Percentiles rank a stretch among this genome's conserved stretches.
Evolutionary conservation across 1,140 invertebrate genomes (phyloP).

Genomic region (Carcinoscorpius rotundicauda): DNA sequence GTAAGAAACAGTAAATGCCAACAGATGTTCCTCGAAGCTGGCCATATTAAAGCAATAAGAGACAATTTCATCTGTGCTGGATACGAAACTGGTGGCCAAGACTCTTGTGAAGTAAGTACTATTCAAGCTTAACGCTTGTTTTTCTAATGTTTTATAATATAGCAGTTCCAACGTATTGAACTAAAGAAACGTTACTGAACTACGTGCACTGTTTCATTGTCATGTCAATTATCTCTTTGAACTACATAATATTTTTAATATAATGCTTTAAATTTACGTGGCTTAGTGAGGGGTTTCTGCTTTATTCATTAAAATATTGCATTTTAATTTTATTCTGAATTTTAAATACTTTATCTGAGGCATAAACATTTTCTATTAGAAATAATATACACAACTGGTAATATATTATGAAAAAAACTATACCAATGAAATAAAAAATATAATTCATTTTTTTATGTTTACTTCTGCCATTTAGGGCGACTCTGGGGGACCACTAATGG

Average conservation of each 20-base stretch:
- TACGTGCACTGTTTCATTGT: not conserved
- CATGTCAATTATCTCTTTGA: not conserved
- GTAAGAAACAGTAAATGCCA: constrained; percentile 83
- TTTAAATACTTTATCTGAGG: not conserved
- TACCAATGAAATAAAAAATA: no score
- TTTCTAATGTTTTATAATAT: constrained; percentile 35
- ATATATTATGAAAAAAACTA: not conserved
- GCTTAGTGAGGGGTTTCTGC: not conserved
- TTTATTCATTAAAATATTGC: not conserved
- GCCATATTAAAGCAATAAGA: constrained; percentile 72
- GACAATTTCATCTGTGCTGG: constrained; percentile 85
- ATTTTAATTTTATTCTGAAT: not conserved
- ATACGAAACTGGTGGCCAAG: constrained; percentile 79
- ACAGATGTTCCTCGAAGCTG: constrained; percentile 82
- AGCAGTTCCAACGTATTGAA: not conserved
- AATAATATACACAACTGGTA: not conserved
- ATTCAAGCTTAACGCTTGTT: not conserved
- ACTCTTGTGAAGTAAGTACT: constrained; percentile 66
- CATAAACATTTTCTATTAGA: not conserved
- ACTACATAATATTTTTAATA: not conserved
- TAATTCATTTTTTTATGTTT: no score
- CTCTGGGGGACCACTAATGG: constrained; percentile 78
- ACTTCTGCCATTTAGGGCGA: constrained; percentile 45
- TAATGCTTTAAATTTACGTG: not conserved
- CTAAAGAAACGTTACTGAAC: not conserved